These are phyloP conservation scores for Brienomyrus longianalis DNA, from an alignment of 2,113 vertebrate species.

Conservation along the genomic window DNA sequence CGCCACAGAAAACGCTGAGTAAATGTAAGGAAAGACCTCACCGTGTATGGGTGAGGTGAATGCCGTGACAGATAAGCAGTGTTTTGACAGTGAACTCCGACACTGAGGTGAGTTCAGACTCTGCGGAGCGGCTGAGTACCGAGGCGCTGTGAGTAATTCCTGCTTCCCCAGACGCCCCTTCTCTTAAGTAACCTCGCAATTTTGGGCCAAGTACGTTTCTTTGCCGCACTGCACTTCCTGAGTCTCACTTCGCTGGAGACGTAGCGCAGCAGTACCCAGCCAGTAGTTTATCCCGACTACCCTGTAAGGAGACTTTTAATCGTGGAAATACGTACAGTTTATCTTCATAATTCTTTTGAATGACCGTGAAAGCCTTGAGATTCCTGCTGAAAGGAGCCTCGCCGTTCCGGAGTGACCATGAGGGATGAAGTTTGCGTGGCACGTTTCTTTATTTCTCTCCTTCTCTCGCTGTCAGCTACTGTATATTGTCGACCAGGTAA, in stretches of 20 bases:
- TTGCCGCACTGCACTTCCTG: conserved; percentile 10
- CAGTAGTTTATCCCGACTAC: background rate
- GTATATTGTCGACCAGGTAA: conserved; percentile 46
- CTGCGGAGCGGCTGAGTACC: too few relatives aligned
- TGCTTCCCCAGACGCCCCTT: conserved; percentile 34
- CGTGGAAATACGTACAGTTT: background rate
- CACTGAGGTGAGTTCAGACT: background rate
- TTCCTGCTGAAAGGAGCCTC: background rate
- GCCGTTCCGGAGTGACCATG: conserved; percentile 36
- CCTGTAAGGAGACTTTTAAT: background rate
- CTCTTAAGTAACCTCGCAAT: conserved; percentile 29
- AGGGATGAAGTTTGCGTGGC: conserved; percentile 19
- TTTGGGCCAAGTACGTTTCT: conserved; percentile 21
- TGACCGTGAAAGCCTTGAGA: background rate
- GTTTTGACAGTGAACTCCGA: background rate
- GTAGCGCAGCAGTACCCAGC: background rate
- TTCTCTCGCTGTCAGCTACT: conserved; percentile 25
- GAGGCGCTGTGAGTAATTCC: background rate
- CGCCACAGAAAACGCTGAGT: too few relatives aligned
- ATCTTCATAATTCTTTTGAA: background rate
- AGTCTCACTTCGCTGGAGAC: background rate
- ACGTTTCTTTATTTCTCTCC: conserved; percentile 32
- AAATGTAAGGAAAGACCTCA: background rate
- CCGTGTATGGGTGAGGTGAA: background rate
- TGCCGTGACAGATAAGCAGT: background rate